Evolutionary conservation across 2,888 invertebrate genomes (phyloP), one percentile per base, ranked within the genome.

Genomic region (Alloplasta piceator): DNA sequence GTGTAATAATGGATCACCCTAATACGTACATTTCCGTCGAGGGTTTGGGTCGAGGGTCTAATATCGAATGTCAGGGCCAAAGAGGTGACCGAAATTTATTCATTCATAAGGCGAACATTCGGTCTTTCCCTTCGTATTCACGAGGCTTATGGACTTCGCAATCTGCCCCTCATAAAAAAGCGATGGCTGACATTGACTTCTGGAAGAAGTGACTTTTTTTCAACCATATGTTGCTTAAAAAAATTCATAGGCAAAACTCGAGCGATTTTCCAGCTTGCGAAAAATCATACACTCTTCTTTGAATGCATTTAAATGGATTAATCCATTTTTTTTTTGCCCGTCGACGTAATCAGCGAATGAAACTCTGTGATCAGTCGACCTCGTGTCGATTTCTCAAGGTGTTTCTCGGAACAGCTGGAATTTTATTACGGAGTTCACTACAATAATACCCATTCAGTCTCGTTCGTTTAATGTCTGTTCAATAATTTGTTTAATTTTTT

Each of bases 31-130:
- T 36, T 46, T 16, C 12, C 26, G 56, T 67, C 76, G 50, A 68
- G n/a, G n/a, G n/a, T n/a, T n/a, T n/a, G n/a, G n/a, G n/a, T n/a
- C 68, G 77, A 64, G 68, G 63, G 43, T 73, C 60, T 64, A 67
- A 60, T 81, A 77, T 77, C 77, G 64, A 52, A 46, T 55, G 60
- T 73, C 16, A 39, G 50, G 52, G 73, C 67, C 76, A 70, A 77
- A 70, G 77, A 43, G 60, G 60, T 58, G 52, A 14, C 46, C 46
- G 46, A 77, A 74, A 77, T 81, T 70, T 77, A 81, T 81, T 81
- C 80, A 81, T 73, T 77, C 77, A 68, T 72, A 68, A 73, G 64
- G 63, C 63, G 68, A 73, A 72, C 50, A 46, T 77, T 81, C 58
- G 6, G 16, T 36, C 46, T 63, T 63, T 74, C 38, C 36, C 46